phyloP scores from a whole-genome alignment of 2,797 vertebrate species.

The Glossophaga mutica region DNA sequence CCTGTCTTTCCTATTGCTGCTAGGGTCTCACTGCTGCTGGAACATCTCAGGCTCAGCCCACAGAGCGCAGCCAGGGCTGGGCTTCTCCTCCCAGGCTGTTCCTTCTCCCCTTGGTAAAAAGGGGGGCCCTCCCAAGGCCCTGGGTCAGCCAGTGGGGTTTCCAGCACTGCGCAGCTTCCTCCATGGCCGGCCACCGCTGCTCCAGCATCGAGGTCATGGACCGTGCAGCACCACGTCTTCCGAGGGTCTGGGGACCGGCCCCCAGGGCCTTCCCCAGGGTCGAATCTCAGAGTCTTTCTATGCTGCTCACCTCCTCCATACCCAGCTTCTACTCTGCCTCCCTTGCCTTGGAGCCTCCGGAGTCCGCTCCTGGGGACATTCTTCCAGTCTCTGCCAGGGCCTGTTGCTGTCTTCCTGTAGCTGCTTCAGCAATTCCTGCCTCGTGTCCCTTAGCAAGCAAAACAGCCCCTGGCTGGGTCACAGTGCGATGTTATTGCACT shows the following conservation, averaged over 20 bases:
- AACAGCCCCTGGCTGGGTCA: neutral
- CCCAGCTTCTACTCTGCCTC: neutral
- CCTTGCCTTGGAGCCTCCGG: neutral
- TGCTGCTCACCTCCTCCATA: neutral
- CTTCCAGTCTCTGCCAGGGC: neutral
- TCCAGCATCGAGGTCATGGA: neutral
- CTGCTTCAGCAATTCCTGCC: rapidly evolving
- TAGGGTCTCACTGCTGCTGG: neutral
- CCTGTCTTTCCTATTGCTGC: neutral
- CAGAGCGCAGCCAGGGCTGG: neutral
- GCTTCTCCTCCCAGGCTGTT: neutral
- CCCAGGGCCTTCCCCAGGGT: neutral
- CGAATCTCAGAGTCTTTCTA: neutral
- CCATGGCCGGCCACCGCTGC: neutral
- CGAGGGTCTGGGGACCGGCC: neutral
- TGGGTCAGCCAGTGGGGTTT: neutral
- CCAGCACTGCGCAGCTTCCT: neutral
- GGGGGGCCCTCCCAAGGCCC: neutral
- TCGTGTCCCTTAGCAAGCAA: neutral
- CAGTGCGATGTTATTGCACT: neutral
- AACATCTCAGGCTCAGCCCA: neutral
- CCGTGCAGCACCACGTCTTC: neutral
- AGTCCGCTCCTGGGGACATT: neutral
- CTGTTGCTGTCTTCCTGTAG: neutral
- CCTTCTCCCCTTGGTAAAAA: neutral